Percentiles rank a stretch among this genome's conserved stretches.
Evolutionary conservation across 2,888 invertebrate species (phyloP).

Genomic region (Punctoribates punctum): DNA sequence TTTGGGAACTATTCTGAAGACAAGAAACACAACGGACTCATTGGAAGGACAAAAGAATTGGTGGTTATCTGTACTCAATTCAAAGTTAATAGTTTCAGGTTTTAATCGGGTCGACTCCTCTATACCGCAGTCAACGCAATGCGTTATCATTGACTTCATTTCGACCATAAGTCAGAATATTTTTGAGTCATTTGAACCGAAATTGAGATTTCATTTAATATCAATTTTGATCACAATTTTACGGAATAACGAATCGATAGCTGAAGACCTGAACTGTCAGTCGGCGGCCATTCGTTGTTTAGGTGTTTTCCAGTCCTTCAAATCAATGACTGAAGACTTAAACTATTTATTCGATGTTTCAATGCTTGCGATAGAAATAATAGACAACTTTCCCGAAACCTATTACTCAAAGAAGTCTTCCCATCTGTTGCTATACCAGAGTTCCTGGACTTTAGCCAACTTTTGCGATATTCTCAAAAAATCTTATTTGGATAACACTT

Average conservation of each 20-base stretch:
- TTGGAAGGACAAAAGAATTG: background rate
- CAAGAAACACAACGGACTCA: background rate
- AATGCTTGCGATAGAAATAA: slow-evolving; percentile 22
- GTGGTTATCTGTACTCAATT: slow-evolving; percentile 18
- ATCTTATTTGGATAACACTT: slow-evolving; percentile 21
- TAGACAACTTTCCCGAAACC: background rate
- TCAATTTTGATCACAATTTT: slow-evolving; percentile 36
- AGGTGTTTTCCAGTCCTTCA: slow-evolving; percentile 37
- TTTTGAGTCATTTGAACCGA: slow-evolving; percentile 25
- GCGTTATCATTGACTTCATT: slow-evolving; percentile 18
- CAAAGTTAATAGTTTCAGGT: background rate
- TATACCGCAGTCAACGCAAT: background rate
- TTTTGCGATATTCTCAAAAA: slow-evolving; percentile 36
- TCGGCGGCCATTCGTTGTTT: slow-evolving; percentile 40
- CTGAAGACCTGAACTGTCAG: background rate
- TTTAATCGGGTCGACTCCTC: background rate
- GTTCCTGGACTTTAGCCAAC: slow-evolving; percentile 40
- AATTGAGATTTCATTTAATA: slow-evolving; percentile 31
- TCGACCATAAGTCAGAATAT: slow-evolving; percentile 1
- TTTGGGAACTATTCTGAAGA: slow-evolving; percentile 25
- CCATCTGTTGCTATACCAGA: slow-evolving; percentile 34
- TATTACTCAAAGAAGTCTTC: slow-evolving; percentile 25
- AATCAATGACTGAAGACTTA: slow-evolving; percentile 31
- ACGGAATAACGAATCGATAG: background rate
- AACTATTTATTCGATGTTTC: slow-evolving; percentile 37